Conservation (phyloP, 2,113 vertebrate genomes). For the Muntiacus reevesi region DNA sequence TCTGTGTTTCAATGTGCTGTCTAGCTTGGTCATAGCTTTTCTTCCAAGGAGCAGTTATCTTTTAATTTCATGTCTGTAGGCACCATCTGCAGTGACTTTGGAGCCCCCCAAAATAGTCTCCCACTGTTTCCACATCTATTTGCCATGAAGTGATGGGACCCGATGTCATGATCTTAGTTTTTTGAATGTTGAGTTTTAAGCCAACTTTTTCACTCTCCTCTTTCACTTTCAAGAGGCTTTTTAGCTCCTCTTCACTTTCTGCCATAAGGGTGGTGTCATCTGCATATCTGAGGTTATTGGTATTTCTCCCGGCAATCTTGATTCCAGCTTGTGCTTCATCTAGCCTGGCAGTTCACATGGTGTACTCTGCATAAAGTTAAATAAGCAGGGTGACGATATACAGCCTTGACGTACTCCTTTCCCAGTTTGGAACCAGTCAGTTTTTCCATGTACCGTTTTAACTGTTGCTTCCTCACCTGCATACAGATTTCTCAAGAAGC, state of each 20-base stretch:
- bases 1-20: neutral
- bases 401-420: too few species aligned
- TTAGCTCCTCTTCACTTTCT: too few species aligned
- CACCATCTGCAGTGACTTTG: neutral
- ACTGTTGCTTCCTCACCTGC: neutral
- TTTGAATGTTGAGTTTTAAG: too few species aligned
- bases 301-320: too few species aligned
- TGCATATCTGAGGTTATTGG: too few species aligned
- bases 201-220: too few species aligned
- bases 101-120: neutral
- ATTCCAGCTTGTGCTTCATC: too few species aligned
- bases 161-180: rapidly evolving
- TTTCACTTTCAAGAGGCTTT: too few species aligned
- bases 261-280: too few species aligned
- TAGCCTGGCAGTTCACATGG: rapidly evolving
- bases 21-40: neutral
- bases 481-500: neutral
- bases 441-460: neutral
- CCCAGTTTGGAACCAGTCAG: too few species aligned
- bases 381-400: too few species aligned
- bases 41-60: neutral
- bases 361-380: too few species aligned
- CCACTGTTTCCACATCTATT: neutral
- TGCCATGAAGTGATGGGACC: neutral
- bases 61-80: neutral